Base-by-base conservation (phyloP, 1,140 invertebrate species). In the Drosophila burlai region DNA sequence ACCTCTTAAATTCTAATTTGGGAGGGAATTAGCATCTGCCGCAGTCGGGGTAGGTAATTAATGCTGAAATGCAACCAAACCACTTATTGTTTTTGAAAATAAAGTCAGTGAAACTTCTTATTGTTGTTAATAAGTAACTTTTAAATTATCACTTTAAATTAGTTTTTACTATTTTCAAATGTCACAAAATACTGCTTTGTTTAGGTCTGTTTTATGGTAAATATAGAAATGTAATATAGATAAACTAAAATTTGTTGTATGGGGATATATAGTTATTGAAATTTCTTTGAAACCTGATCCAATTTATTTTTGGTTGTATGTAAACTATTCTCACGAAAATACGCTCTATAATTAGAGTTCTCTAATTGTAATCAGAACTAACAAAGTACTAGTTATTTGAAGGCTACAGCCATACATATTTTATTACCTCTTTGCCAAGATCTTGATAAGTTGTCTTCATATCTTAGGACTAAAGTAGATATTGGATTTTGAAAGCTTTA, bases 61-160 rank as follows among this genome's bases (percentile, higher is more conserved):
- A 40, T 55, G 15, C 54, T 16, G 0, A 55, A 55, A 40, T 55
- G 54, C 36, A 55, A 55, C 54, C 34, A 38, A 55, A 40, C 54
- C 21, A n/a, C 54, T 55, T 55, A 40, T 38, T 55, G 52, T 55
- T 55, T 55, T 40, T 54, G 3, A 36, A 36, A 21, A 21, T 26
- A 24, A 55, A 55, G 2, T 15, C 5, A 10, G 18, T 15, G 18
- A 18, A 45, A 45, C n/a, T 18, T 45, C 42, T 16, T 38, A 3
- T 0, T 40, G 34, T 24, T 24, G 13, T 4, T 15, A 15, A 52
- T 34, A 8, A 34, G 31, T 18, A 52, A 34, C 29, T 34, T 1
- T 21, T 7, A 36, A 38, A 38, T 55, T 55, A 38, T 8, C 52
- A 38, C 34, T 16, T 24, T 36, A 10, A 29, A 29, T 50, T 29